These are phyloP conservation scores for Isoperla grammatica DNA, from an alignment of 2,888 invertebrate genomes.

Conservation along the genomic window DNA sequence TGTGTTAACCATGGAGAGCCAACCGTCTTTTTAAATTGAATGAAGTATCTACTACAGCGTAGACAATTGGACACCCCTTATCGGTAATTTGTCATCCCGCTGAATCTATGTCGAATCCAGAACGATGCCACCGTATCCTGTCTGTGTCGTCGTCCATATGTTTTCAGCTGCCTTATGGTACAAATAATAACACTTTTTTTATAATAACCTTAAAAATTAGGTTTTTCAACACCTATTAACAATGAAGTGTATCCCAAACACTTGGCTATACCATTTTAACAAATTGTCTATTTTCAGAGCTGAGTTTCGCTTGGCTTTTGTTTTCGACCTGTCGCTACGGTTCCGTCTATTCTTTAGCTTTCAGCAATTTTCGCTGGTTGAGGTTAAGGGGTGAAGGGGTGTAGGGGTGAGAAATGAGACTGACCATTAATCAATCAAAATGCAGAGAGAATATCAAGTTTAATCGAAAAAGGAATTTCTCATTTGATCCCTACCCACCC, in stretches of 20 bases:
- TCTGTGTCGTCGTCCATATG: too few relatives aligned
- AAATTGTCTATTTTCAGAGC: slow-evolving; percentile 1
- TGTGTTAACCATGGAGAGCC: too few relatives aligned
- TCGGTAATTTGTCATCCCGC: too few relatives aligned
- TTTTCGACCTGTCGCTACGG: slow-evolving; percentile 20
- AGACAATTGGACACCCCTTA: too few relatives aligned
- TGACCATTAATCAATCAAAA: slow-evolving; percentile 28
- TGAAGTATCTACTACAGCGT: too few relatives aligned
- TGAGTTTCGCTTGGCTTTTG: slow-evolving; percentile 17
- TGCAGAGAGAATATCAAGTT: slow-evolving; percentile 27
- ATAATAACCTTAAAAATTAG: slow-evolving; percentile 24
- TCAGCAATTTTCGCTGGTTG: neutral
- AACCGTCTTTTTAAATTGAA: too few relatives aligned
- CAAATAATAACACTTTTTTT: slow-evolving; percentile 3
- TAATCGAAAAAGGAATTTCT: slow-evolving; percentile 29
- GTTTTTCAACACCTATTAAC: slow-evolving; percentile 24
- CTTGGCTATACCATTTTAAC: neutral
- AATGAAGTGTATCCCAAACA: neutral
- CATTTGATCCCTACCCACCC: slow-evolving; percentile 8
- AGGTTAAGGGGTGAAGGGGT: neutral
- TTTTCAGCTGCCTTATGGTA: too few relatives aligned
- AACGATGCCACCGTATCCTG: too few relatives aligned
- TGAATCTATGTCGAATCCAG: too few relatives aligned
- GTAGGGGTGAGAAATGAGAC: neutral
- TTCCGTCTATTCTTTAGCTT: slow-evolving; percentile 14